Evolutionary conservation across 2,797 vertebrate genomes (phyloP), one percentile per base, ranked within the genome.

Genomic region (Gallinago solitaria): DNA sequence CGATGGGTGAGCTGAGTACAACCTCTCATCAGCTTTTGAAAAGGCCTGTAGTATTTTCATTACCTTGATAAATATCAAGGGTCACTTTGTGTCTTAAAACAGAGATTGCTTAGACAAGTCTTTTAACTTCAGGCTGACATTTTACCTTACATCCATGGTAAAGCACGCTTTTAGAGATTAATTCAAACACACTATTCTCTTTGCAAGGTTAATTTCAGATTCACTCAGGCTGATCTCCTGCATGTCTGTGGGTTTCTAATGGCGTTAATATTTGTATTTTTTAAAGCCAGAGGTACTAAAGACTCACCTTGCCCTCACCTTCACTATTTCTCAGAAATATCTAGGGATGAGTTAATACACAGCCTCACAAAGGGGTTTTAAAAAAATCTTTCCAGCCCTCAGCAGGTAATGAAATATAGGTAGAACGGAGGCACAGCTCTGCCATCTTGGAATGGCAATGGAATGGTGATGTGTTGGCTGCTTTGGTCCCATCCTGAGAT

Each of bases 11-110:
- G 73, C 43, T 56, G 54, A 79, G 9, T 23, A 39, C 50, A 89
- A 56, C 82, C 43, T 92, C 73, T 73, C 82, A 89, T 76, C 89
- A 91, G 75, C 69, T 84, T 97, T 96, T 83, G 90, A 93, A 97
- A 93, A 70, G 71, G 82, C 68, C 69, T 81, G 54, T 88, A 83
- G 68, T 89, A 82, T 80, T 97, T 93, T 95, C 90, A 96, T 92
- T 95, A 94, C 90, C 88, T 83, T 96, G 95, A 96, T 95, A 97
- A 96, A 95, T 94, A 96, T 86, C 96, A 97, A 97, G 95, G 95
- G 96, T 97, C 96, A 96, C 85, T 96, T 85, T 90, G 85, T 71
- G 53, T 93, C 95, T 80, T 87, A 87, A 96, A 96, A 87, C 83
- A 96, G 50, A 91, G 95, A 97, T 97, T 96, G 90, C 92, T 96